phyloP scores from a whole-genome alignment of 2,888 invertebrate genomes.

The Trissoscelio sp. region DNA sequence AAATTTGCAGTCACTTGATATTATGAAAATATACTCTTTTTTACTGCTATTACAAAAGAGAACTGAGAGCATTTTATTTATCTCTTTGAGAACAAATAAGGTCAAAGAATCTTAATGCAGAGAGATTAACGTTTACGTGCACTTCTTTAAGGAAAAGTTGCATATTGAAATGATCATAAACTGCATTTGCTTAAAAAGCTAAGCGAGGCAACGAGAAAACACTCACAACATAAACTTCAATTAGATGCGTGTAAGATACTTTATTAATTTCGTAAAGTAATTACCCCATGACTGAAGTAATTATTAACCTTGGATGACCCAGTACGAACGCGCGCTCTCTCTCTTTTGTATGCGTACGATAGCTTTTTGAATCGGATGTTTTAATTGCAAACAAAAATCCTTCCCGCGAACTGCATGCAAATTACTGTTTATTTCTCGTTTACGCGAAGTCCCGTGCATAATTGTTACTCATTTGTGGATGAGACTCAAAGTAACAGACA shows the following conservation, averaged over 20 bases:
- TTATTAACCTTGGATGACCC: constrained; percentile 38
- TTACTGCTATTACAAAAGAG: not conserved
- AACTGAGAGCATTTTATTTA: constrained; percentile 33
- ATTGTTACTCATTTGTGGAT: constrained; percentile 5
- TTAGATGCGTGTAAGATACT: constrained; percentile 15
- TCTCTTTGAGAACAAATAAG: constrained; percentile 33
- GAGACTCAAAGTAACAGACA: not conserved
- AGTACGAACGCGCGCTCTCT: no score
- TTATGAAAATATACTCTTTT: not conserved
- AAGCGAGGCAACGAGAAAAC: not conserved
- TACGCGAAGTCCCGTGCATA: not conserved
- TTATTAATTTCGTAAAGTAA: constrained; percentile 43
- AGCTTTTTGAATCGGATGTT: no score
- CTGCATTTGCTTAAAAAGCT: not conserved
- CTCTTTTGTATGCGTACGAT: no score
- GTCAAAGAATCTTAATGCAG: constrained; percentile 17
- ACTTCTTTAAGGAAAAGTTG: not conserved
- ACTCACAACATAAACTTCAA: constrained; percentile 15
- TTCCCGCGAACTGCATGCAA: constrained; percentile 4
- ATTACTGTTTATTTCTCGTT: constrained; percentile 16
- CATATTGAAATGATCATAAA: not conserved
- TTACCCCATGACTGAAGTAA: constrained; percentile 8
- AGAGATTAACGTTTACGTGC: constrained; percentile 9
- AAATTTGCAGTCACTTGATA: no score
- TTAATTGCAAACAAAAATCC: constrained; percentile 2